phyloP scores from a whole-genome alignment of 2,797 vertebrate species.

The Eulemur coronatus region DNA sequence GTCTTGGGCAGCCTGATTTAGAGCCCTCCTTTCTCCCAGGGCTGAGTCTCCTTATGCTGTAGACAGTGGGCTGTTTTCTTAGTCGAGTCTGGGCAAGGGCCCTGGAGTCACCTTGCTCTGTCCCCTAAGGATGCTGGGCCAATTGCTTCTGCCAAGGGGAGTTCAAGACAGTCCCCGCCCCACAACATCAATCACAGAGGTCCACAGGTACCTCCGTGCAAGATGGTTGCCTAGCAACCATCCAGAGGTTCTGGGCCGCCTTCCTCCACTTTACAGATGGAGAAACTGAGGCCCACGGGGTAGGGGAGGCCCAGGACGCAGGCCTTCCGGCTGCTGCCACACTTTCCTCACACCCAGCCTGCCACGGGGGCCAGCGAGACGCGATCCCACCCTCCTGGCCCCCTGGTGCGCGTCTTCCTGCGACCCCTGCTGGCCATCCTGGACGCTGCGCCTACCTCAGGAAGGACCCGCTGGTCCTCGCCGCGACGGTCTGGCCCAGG shows the following conservation, averaged over 20 bases:
- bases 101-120: background rate
- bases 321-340: background rate
- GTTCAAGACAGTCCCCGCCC: background rate
- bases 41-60: background rate
- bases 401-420: accelerated
- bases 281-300: background rate
- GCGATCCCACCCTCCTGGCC: accelerated
- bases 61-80: background rate
- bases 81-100: background rate
- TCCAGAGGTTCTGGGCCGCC: background rate
- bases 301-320: background rate
- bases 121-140: background rate
- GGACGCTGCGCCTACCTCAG: constrained; percentile 33
- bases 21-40: background rate
- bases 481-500: background rate
- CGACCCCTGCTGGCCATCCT: background rate
- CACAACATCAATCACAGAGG: background rate
- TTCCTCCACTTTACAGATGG: background rate
- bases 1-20: background rate
- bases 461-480: background rate
- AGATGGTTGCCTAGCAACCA: background rate
- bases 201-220: background rate
- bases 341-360: background rate
- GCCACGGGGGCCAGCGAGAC: background rate
- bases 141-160: background rate